Evolutionary conservation across 1,140 invertebrate genomes (phyloP).

Genomic region (Cherax quadricarinatus): DNA sequence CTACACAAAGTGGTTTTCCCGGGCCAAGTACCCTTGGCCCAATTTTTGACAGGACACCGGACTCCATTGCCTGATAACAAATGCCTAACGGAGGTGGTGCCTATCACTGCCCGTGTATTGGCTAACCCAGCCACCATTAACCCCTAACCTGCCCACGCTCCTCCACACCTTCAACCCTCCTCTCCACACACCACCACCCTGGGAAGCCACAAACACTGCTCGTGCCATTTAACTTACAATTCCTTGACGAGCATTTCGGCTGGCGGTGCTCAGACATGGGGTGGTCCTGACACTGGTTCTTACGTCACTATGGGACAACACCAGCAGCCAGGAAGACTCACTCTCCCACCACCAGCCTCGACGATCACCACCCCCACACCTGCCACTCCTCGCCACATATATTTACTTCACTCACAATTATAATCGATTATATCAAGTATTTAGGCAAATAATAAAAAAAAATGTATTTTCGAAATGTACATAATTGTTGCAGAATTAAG

Average conservation of each 20-base stretch:
- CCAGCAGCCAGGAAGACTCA: not conserved
- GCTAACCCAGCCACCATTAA: not conserved
- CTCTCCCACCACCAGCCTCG: not conserved
- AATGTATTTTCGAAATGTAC: too few species aligned
- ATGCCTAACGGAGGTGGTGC: conserved; percentile 34
- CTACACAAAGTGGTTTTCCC: not conserved
- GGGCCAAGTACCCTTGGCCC: conserved; percentile 24
- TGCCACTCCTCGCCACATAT: not conserved
- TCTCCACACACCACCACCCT: not conserved
- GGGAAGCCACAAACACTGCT: not conserved
- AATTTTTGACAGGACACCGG: conserved; percentile 49
- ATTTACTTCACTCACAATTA: too few species aligned
- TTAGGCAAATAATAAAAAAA: too few species aligned
- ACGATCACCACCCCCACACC: not conserved
- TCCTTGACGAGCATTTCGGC: conserved; percentile 49
- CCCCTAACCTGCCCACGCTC: too few species aligned
- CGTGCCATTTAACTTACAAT: conserved; percentile 42
- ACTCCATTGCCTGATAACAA: conserved; percentile 56
- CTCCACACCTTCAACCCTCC: not conserved
- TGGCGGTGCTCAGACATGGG: conserved; percentile 5
- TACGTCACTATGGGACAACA: conserved; percentile 30
- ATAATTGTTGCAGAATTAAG: too few species aligned
- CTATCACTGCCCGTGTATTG: not conserved
- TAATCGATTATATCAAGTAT: too few species aligned
- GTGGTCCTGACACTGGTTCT: conserved; percentile 40